A percentile compares a stretch with the other conserved stretches of the same genome.
Conservation (phyloP, 64 coral and sea anemone species). For the Actinia tenebrosa region DNA sequence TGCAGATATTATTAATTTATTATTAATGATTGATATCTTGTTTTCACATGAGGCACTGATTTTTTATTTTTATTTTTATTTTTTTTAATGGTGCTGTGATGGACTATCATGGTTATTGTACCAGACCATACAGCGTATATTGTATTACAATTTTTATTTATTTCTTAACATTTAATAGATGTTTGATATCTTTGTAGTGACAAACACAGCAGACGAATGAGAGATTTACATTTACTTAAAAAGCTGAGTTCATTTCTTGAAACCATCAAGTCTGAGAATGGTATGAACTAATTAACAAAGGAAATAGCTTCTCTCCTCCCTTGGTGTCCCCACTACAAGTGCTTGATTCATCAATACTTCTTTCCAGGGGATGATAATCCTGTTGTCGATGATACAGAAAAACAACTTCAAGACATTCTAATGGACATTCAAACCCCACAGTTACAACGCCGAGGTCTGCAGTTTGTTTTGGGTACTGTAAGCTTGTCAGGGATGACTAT, state of each 20-base stretch:
- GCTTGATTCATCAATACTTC: background rate
- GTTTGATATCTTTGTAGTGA: slow-evolving; percentile 56
- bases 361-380: slow-evolving; percentile 27
- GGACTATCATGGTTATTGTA: too few relatives aligned
- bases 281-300: slow-evolving; percentile 27
- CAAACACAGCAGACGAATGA: slow-evolving; percentile 88
- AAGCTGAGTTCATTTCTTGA: slow-evolving; percentile 84
- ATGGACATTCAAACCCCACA: slow-evolving; percentile 85
- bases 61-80: too few relatives aligned
- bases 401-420: slow-evolving; percentile 58
- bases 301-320: too few relatives aligned
- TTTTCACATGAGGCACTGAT: too few relatives aligned
- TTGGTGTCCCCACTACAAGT: too few relatives aligned
- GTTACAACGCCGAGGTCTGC: slow-evolving; percentile 75
- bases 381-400: slow-evolving; percentile 48
- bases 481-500: slow-evolving; percentile 57
- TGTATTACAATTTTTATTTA: too few relatives aligned
- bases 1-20: background rate
- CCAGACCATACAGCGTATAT: too few relatives aligned
- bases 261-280: slow-evolving; percentile 50
- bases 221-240: slow-evolving; percentile 96
- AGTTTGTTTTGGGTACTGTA: slow-evolving; percentile 91
- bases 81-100: too few relatives aligned
- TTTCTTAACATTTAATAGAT: background rate
- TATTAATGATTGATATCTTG: background rate